Base-by-base conservation (phyloP, 2,113 vertebrate genomes). In the Elgaria multicarinata region DNA sequence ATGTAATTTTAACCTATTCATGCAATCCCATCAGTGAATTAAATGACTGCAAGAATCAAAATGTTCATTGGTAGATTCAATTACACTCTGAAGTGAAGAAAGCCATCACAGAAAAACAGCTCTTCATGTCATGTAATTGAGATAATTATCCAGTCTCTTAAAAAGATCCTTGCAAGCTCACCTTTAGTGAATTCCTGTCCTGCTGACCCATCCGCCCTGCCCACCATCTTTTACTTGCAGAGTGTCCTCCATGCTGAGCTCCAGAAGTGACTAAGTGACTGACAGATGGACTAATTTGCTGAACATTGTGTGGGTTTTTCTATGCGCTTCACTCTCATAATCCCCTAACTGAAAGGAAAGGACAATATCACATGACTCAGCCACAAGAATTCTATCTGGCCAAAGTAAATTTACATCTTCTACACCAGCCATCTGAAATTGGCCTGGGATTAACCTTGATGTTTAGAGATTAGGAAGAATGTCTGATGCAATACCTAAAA, bases 351-450 rank as follows among this genome's bases (percentile, higher is more conserved):
- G 67, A 92, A 94, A 94, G 33, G 87, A 94, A 90, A 94, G 83
- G 85, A 77, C 91, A 92, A 42, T 92, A 93, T 95, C 93, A 91
- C 85, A 80, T 94, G 93, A 89, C 77, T 64, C 80, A 93, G 83
- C n/a, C 88, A 94, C 86, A 94, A 92, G n/a, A 91, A 87, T 90
- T 92, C 64, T 86, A 82, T 91, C 75, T 82, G 92, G 74, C 86
- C 88, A 93, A 92, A 94, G 77, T 76, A 91, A 92, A 93, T 92
- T 75, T 94, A 88, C 24, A 13, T 91, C 66, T 89, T 77, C 69
- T 33, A 90, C 80, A 90, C 87, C 86, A 87, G 62, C 62, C 39
- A 92, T 93, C 86, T 91, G 92, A 58, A 4, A 50, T 91, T 93
- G 72, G 77, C 87, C 89, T 91, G 31, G 53, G 78, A 5, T 24